Conservation (phyloP, 2,797 vertebrate species). For the Ambastaia sidthimunki region DNA sequence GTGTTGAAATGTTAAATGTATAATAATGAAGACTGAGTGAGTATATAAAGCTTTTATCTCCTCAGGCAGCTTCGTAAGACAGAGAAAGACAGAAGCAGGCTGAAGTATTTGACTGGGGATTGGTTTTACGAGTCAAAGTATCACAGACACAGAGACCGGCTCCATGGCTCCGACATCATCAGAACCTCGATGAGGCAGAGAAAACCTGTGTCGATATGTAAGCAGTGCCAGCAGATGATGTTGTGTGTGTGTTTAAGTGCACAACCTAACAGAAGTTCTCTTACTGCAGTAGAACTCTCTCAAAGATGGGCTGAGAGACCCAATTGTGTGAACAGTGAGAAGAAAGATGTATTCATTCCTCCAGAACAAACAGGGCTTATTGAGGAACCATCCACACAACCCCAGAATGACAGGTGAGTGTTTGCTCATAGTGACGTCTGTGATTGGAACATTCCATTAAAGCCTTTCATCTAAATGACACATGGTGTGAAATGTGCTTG, state of each 20-base stretch:
- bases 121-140: constrained; percentile 97
- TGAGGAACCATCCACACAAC: constrained; percentile 69
- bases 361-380: constrained; percentile 75
- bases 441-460: neutral
- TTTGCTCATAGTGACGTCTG: neutral
- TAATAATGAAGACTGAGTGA: too few species aligned
- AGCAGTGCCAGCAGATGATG: constrained; percentile 59
- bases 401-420: constrained; percentile 62
- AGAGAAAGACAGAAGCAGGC: constrained; percentile 74
- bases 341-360: constrained; percentile 78
- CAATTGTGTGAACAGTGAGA: constrained; percentile 83
- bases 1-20: too few species aligned
- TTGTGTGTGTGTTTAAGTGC: neutral
- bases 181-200: constrained; percentile 85
- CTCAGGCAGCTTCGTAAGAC: constrained; percentile 84
- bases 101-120: constrained; percentile 92
- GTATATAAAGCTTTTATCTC: constrained; percentile 5
- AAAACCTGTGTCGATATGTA: constrained; percentile 79
- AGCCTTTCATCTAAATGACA: neutral
- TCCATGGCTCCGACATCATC: constrained; percentile 90
- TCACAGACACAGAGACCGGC: constrained; percentile 86
- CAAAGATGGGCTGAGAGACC: constrained; percentile 74
- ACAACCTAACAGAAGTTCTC: constrained; percentile 3
- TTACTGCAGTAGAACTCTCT: constrained; percentile 82
- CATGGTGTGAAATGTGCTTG: neutral